Evolutionary conservation across 2,888 invertebrate species (phyloP), one percentile per base, ranked within the genome.

Genomic region (Eupeodes luniger): DNA sequence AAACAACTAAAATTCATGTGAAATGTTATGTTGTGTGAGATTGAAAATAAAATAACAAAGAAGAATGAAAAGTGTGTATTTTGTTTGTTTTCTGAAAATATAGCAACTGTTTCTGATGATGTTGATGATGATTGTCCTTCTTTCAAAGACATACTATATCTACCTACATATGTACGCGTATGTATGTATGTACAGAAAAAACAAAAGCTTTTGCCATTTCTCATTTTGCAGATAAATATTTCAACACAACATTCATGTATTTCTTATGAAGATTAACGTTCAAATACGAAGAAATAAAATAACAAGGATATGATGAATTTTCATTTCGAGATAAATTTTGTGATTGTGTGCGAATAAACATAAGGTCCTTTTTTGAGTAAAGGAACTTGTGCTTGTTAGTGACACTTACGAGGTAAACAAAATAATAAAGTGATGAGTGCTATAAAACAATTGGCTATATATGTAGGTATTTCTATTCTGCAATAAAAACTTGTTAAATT

Each of bases 211-310:
- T 89, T 81, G 85, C 81, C 85, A 85, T 89, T 89, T 85, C 88
- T 89, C 88, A 85, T 89, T 89, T 89, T 59, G 36, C 53, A 51
- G 51, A 81, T 89, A 85, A 81, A 89, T 89, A 85, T 89, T 89
- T 89, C 66, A 85, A 75, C 69, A 80, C 49, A 62, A 55, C 47
- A 66, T 78, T 85, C 88, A 89, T 89, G 85, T 85, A 81, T 89
- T 81, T 85, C 78, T 85, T 89, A 89, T 85, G 88, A 85, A 85
- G 88, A 85, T 81, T 81, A 67, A 88, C 85, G 81, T 55, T 40
- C 51, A 10, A 11, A 11, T 0, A 62, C 4, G 1, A 2, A 27
- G 34, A 55, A 40, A 62, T n/a, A 27, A 14, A 66, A 36, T 11
- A n/a, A 64, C 36, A 55, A 76, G 67, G 57, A 78, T 49, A 47